These are phyloP conservation scores for Phenganax subtilis DNA, from an alignment of 92 coral and sea anemone genomes.

Conservation along the genomic window DNA sequence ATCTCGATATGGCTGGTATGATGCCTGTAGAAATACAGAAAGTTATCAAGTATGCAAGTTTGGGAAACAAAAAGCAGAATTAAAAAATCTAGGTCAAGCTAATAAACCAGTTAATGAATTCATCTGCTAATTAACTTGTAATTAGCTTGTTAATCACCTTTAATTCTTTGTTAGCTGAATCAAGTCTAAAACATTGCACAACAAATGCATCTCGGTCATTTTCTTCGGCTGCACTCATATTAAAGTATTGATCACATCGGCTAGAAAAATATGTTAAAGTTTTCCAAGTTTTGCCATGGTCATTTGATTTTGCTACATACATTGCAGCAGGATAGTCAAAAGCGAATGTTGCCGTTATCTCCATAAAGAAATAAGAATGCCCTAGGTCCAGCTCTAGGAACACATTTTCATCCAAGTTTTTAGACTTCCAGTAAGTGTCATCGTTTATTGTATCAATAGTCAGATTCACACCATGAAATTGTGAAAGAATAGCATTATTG, in stretches of 20 bases:
- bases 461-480: slow-evolving; percentile 54
- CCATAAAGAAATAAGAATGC: slow-evolving; percentile 59
- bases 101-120: too few relatives aligned
- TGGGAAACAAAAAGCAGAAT: too few relatives aligned
- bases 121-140: too few relatives aligned
- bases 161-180: slow-evolving; percentile 31
- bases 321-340: slow-evolving; percentile 80
- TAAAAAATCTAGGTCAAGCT: too few relatives aligned
- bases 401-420: slow-evolving; percentile 69
- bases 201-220: slow-evolving; percentile 58
- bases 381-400: slow-evolving; percentile 63
- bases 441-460: slow-evolving; percentile 49
- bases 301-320: slow-evolving; percentile 77
- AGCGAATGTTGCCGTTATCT: slow-evolving; percentile 59
- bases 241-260: slow-evolving; percentile 60
- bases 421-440: slow-evolving; percentile 83
- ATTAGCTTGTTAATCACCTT: background rate
- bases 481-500: slow-evolving; percentile 39
- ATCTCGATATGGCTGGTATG: slow-evolving; percentile 62
- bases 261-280: slow-evolving; percentile 60
- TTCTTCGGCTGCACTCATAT: slow-evolving; percentile 57
- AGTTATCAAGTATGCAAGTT: background rate
- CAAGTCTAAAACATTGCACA: slow-evolving; percentile 69
- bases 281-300: slow-evolving; percentile 61
- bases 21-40: slow-evolving; percentile 24